Conservation (phyloP, 2,797 vertebrate species). For the Bradypodion pumilum region DNA sequence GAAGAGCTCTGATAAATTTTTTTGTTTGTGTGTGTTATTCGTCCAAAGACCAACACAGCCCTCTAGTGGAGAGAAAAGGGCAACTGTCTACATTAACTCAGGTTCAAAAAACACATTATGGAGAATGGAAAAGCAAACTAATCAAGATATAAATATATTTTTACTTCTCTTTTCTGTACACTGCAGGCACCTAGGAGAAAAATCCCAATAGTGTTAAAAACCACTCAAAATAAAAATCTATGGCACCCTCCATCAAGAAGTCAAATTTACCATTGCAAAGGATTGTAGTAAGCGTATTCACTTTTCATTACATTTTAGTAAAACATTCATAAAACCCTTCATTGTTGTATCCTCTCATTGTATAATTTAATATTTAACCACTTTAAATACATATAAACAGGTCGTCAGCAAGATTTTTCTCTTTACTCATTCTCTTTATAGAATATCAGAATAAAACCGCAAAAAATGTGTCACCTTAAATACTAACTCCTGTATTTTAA, state of each 20-base stretch:
- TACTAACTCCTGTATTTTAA: no score
- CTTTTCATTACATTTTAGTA: not conserved
- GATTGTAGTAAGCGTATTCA: not conserved
- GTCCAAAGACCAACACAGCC: slow-evolving; percentile 72
- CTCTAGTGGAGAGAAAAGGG: slow-evolving; percentile 64
- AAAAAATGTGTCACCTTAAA: no score
- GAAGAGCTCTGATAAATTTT: not conserved
- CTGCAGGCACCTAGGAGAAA: not conserved
- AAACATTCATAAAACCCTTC: not conserved
- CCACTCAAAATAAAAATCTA: not conserved
- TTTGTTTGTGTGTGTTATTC: slow-evolving; percentile 53
- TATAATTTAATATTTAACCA: not conserved
- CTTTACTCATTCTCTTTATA: not conserved
- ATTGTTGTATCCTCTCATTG: not conserved
- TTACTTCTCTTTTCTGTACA: not conserved
- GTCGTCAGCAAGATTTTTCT: not conserved
- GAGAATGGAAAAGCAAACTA: not conserved
- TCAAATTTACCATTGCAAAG: not conserved
- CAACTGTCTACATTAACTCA: not conserved
- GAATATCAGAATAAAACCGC: no score
- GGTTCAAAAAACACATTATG: not conserved
- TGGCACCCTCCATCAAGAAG: not conserved
- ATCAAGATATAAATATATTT: not conserved
- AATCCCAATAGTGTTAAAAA: not conserved
- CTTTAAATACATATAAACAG: not conserved